Conservation (phyloP, 2,888 invertebrate species). For the Pasiphila rectangulata region DNA sequence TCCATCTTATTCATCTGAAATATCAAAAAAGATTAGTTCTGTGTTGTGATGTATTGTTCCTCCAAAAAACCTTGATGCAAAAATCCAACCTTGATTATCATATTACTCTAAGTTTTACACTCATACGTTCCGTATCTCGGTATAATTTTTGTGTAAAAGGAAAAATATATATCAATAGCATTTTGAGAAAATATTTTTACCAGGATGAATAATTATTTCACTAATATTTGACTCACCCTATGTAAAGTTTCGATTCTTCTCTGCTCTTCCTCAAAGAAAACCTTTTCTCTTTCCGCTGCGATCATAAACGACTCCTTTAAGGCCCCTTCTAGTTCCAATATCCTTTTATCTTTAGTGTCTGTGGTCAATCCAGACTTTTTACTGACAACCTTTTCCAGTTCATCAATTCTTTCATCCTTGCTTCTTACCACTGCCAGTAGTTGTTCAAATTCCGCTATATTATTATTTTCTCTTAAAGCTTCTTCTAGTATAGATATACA, state of each 20-base stretch:
- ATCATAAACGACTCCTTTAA: conserved; percentile 89
- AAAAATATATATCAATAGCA: too few relatives aligned
- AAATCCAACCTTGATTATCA: too few relatives aligned
- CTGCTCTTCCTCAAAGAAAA: conserved; percentile 84
- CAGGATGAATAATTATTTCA: too few relatives aligned
- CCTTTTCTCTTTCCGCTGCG: conserved; percentile 84
- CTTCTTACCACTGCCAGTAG: conserved; percentile 78
- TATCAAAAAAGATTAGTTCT: too few relatives aligned
- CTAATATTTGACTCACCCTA: too few relatives aligned
- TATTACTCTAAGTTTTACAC: too few relatives aligned
- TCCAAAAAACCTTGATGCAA: too few relatives aligned
- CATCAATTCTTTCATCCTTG: conserved; percentile 86
- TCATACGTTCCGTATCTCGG: too few relatives aligned
- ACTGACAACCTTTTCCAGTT: conserved; percentile 86
- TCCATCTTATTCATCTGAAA: conserved; percentile 85
- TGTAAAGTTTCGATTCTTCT: conserved; percentile 83
- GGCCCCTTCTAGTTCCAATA: conserved; percentile 90
- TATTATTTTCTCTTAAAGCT: conserved; percentile 78
- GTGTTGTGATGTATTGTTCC: too few relatives aligned
- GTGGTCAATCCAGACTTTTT: conserved; percentile 64
- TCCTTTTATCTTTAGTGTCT: conserved; percentile 78
- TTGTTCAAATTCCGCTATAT: conserved; percentile 81
- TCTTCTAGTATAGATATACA: conserved; percentile 78
- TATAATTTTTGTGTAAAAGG: too few relatives aligned
- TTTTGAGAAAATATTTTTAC: too few relatives aligned